A percentile compares a stretch with the other conserved stretches of the same genome.
Evolutionary conservation across 2,113 vertebrate species (phyloP).

Genomic region (Vimba vimba): DNA sequence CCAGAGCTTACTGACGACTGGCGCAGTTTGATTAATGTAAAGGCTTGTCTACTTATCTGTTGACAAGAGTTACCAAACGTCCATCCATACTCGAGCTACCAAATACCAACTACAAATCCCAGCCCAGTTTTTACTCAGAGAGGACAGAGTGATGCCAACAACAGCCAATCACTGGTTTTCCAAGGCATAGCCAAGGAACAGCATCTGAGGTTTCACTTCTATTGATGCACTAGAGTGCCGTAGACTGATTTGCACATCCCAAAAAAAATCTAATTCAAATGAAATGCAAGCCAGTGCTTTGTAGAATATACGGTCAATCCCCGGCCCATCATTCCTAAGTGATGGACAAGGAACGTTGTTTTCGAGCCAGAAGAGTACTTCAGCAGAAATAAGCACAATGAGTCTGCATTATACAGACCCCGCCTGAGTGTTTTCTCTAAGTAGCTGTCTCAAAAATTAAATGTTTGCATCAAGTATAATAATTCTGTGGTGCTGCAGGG

Average conservation of each 20-base stretch:
- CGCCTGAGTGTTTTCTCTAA: not conserved
- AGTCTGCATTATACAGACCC: constrained; percentile 9
- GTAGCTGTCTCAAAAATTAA: constrained; percentile 25
- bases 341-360: not conserved
- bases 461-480: not conserved
- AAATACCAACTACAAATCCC: not conserved
- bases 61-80: not conserved
- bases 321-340: not conserved
- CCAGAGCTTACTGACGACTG: not conserved
- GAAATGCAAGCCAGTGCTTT: not conserved
- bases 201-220: not conserved
- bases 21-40: constrained; percentile 8
- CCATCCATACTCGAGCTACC: not conserved
- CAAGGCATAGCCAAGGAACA: not conserved
- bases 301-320: not conserved
- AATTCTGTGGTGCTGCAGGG: not conserved
- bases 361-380: constrained; percentile 21
- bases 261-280: not conserved
- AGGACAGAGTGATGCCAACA: not conserved
- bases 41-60: not conserved
- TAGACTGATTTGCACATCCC: not conserved
- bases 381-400: constrained; percentile 23
- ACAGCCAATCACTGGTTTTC: not conserved
- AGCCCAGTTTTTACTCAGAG: not conserved
- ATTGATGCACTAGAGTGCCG: not conserved